phyloP scores from a whole-genome alignment of 2,113 vertebrate genomes.

The Psilopsiagon aurifrons region DNA sequence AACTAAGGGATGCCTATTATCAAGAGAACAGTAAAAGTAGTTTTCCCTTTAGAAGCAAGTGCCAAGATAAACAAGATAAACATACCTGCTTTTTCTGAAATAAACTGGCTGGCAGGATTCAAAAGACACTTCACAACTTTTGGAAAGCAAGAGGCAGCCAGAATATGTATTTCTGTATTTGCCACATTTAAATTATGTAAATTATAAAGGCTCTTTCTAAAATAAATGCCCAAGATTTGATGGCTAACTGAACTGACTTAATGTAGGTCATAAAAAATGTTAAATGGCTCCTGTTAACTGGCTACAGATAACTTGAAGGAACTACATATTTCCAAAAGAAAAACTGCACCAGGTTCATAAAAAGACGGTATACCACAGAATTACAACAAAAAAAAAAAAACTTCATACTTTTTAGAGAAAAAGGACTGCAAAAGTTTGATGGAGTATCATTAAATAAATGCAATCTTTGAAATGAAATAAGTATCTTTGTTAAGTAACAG shows the following conservation, averaged over 20 bases:
- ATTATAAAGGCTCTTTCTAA: not conserved
- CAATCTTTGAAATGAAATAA: not conserved
- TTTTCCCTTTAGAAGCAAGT: conserved; percentile 9
- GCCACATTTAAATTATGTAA: not conserved
- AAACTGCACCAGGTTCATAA: not conserved
- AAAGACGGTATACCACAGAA: not conserved
- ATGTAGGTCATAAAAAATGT: not conserved
- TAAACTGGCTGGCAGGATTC: not conserved
- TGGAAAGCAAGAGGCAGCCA: not conserved
- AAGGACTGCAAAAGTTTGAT: not conserved
- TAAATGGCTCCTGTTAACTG: not conserved
- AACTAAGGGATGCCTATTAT: not conserved
- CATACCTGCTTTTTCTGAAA: not conserved
- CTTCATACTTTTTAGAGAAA: not conserved
- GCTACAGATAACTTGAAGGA: not conserved
- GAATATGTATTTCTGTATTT: not conserved
- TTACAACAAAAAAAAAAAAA: not conserved
- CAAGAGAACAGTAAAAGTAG: not conserved
- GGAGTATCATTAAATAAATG: not conserved
- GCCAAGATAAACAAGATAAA: not conserved
- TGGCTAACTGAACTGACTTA: not conserved
- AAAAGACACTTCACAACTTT: not conserved
- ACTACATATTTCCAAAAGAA: not conserved
- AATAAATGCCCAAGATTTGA: not conserved
- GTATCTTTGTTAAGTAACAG: not conserved